A percentile compares a stretch with the other conserved stretches of the same genome.
These are phyloP conservation scores for Andrena haemorrhoa DNA, from an alignment of 2,888 invertebrate species.

Conservation along the genomic window DNA sequence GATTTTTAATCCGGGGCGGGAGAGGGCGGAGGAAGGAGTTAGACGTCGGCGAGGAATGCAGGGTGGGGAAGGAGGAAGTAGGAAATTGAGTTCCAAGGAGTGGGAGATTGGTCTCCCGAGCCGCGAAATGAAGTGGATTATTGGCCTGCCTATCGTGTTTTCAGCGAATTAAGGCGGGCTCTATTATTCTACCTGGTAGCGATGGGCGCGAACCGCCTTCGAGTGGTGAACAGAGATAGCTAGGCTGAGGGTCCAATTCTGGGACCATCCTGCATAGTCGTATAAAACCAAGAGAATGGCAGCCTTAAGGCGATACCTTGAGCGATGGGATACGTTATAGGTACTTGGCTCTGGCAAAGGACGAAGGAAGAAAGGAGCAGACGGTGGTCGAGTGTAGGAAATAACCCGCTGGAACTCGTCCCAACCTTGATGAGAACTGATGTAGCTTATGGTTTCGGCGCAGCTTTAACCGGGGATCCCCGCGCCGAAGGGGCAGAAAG, in stretches of 20 bases:
- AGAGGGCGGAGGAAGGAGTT: constrained; percentile 12
- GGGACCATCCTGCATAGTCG: too few relatives aligned
- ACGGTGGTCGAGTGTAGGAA: constrained; percentile 17
- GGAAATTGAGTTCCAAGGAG: constrained; percentile 55
- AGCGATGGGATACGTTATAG: too few relatives aligned
- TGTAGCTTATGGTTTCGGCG: constrained; percentile 49
- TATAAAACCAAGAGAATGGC: too few relatives aligned
- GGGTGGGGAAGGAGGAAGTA: constrained; percentile 9
- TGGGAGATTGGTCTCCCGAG: constrained; percentile 45
- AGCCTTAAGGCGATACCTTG: too few relatives aligned
- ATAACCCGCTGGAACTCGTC: constrained; percentile 54
- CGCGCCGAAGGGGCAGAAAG: not conserved
- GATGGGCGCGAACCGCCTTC: not conserved
- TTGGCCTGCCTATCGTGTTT: constrained; percentile 22
- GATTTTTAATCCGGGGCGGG: constrained; percentile 36
- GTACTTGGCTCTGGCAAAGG: not conserved
- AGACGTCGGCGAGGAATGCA: constrained; percentile 13
- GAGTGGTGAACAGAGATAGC: not conserved
- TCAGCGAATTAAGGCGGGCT: constrained; percentile 11
- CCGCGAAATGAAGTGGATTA: constrained; percentile 37
- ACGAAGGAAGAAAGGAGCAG: constrained; percentile 20
- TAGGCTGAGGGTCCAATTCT: too few relatives aligned
- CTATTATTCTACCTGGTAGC: not conserved
- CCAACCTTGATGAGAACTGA: constrained; percentile 47
- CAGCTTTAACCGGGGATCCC: not conserved